These are phyloP conservation scores for Carpatolechia fugitivella DNA, from an alignment of 2,888 invertebrate genomes.

Conservation along the genomic window DNA sequence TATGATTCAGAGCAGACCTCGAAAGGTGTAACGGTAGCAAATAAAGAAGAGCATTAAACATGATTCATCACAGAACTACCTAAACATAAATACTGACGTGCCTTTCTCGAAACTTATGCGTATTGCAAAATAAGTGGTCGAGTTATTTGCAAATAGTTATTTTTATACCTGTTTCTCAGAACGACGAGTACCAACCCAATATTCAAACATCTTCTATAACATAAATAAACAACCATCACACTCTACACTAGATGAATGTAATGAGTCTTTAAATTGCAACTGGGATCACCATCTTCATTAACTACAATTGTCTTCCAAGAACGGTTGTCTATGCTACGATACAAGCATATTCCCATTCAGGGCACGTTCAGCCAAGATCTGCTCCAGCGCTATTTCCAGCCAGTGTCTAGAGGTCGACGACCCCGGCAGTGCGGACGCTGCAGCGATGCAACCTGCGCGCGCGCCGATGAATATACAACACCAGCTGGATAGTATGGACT, in stretches of 20 bases:
- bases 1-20: not conserved
- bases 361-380: slow-evolving; percentile 13
- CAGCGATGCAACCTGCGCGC: slow-evolving; percentile 37
- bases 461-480: slow-evolving; percentile 16
- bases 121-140: too few relatives aligned
- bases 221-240: not conserved
- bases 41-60: too few relatives aligned
- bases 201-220: not conserved
- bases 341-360: slow-evolving; percentile 5
- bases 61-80: too few relatives aligned
- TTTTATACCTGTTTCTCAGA: too few relatives aligned
- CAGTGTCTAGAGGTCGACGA: slow-evolving; percentile 47
- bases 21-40: too few relatives aligned
- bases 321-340: not conserved
- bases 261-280: not conserved
- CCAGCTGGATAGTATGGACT: not conserved
- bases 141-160: too few relatives aligned
- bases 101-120: too few relatives aligned
- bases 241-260: not conserved
- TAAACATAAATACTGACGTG: too few relatives aligned
- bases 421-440: slow-evolving; percentile 49
- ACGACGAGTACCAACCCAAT: too few relatives aligned
- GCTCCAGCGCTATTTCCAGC: slow-evolving; percentile 20
- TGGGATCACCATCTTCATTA: slow-evolving; percentile 1
- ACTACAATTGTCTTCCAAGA: slow-evolving; percentile 4